Evolutionary conservation across 2,888 invertebrate species (phyloP), one percentile per base, ranked within the genome.

Genomic region (Dioctria linearis): DNA sequence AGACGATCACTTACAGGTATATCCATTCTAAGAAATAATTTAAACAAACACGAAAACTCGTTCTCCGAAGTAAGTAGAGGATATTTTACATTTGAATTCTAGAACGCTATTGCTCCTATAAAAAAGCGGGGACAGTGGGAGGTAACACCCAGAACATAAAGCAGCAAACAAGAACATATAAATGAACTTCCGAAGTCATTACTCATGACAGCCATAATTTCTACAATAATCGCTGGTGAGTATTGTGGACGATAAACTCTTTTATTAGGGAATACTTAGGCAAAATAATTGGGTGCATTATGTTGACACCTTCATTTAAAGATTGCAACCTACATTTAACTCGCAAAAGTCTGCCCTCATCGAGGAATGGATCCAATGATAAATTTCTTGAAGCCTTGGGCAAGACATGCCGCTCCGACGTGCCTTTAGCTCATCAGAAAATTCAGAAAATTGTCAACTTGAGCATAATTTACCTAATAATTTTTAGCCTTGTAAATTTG

Each of bases 301-400:
- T 11, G 11, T 6, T 11, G 11, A 9, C 2, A 51, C 11, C 51
- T 6, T 51, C 11, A 11, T 51, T 11, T 6, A 6, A 51, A 11
- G 2, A 9, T 51, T 51, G 51, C 51, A 2, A 51, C 13, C 51
- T 51, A 51, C 8, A 9, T 6, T 6, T 11, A 6, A 11, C 51
- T 51, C 51, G 2, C 6, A 51, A 6, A 51, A 51, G 8, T 51
- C 51, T 9, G 9, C 9, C 9, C 9, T 49, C 49, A 49, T 49
- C 61, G 9, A 80, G 11, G 9, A 80, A 71, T 5, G 71, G 71
- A 46, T 81, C 69, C 11, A 78, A 40, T 8, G 13, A 63, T 43
- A 59, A 13, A 42, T 76, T 42, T 11, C 25, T 69, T 5, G 67
- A 80, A 40, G 59, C 42, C 9, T 49, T 54, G 13, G 80, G 46